Evolutionary conservation across 2,888 invertebrate genomes (phyloP), one percentile per base, ranked within the genome.

Genomic region (Coleophora flavipennella): DNA sequence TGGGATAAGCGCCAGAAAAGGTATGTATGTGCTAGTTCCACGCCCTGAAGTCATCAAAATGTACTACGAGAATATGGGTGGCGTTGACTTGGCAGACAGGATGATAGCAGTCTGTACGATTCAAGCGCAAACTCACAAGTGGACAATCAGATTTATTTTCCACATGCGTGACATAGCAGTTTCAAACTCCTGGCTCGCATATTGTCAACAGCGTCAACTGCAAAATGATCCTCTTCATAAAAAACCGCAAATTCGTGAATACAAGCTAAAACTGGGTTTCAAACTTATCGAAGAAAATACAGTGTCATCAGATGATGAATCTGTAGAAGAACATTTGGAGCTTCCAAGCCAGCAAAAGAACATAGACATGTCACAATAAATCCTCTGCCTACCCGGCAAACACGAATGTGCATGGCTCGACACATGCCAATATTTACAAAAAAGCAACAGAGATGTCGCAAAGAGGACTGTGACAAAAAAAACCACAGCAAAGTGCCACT

Each of bases 51-150:
- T 46, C 28, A 28, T 44, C 20, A 34, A 43, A 34, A 7, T 33
- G 11, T 47, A 47, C 29, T 45, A 47, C 32, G 12, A 26, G 12
- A 40, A 38, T 31, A 45, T 45, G 42, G 39, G 47, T 12, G 44
- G 44, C 10, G 47, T 47, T 10, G 47, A 47, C 13, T 34, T 45
- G 3, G 38, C 42, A 13, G 45, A 45, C 28, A 36, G 43, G 11
- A 37, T 48, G 29, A 35, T 45, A 6, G 33, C 43, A 8, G 40
- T 39, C 8, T 45, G 40, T 31, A 34, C 20, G 20, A 36, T 13
- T 38, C 26, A 31, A 26, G 12, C 36, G 20, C 26, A 35, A 12
- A 38, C 38, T n/a, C 9, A n/a, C 25, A 41, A 41, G 27, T 38
- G 38, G 41, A 38, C 41, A 1, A 27, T 37, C 31, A 35, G 31